Conservation (phyloP, 2,113 vertebrate species). For the Gracilinanus agilis region DNA sequence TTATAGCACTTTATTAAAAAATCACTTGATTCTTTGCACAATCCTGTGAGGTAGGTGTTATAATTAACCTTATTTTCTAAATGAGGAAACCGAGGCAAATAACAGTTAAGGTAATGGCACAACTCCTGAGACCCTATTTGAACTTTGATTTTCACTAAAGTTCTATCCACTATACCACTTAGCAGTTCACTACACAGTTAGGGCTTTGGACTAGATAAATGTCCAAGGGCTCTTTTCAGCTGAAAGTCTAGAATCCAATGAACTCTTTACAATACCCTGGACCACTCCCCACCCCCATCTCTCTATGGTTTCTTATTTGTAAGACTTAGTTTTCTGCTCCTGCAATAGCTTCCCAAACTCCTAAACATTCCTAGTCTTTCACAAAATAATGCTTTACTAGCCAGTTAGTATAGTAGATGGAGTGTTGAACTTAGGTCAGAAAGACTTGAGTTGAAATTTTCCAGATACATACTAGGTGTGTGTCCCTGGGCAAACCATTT, state of each 20-base stretch:
- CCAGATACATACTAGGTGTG: background rate
- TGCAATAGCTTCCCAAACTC: background rate
- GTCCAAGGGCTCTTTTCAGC: background rate
- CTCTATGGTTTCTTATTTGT: background rate
- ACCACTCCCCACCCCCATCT: background rate
- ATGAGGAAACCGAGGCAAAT: no score
- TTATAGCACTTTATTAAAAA: no score
- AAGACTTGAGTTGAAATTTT: background rate
- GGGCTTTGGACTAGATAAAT: no score
- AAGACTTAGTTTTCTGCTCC: background rate
- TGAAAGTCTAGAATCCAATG: no score
- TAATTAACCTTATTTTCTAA: no score
- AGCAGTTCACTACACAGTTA: no score
- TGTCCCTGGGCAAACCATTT: background rate
- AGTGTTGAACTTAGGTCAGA: background rate
- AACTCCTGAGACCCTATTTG: no score
- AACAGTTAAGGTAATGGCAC: no score
- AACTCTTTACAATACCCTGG: background rate
- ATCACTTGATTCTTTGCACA: no score
- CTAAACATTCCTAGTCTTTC: background rate
- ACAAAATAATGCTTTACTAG: background rate
- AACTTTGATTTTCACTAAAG: no score
- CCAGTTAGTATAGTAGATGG: background rate
- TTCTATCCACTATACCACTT: no score
- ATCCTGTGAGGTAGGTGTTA: no score